Evolutionary conservation across 2,113 vertebrate species (phyloP).

Genomic region (Dryoscopus gambensis): DNA sequence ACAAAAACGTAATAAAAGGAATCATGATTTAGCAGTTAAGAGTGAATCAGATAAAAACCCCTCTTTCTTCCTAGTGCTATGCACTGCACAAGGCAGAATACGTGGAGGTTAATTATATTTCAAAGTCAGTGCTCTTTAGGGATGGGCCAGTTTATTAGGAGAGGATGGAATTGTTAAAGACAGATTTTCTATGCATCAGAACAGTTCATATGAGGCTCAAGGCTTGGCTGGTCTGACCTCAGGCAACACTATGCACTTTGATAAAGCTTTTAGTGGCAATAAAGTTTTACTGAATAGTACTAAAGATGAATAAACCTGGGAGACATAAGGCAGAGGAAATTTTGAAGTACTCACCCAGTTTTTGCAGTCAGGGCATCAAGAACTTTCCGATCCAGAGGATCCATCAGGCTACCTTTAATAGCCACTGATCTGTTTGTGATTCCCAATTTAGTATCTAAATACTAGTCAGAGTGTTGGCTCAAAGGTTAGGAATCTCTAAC

Average conservation of each 20-base stretch:
- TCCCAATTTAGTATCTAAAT: background rate
- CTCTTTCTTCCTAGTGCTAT: background rate
- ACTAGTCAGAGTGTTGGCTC: background rate
- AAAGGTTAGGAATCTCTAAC: background rate
- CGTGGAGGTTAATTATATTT: conserved; percentile 20
- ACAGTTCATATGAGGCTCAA: conserved; percentile 12
- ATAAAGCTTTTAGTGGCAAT: conserved; percentile 47
- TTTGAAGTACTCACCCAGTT: background rate
- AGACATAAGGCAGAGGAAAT: conserved; percentile 2
- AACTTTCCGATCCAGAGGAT: background rate
- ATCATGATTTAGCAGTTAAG: background rate
- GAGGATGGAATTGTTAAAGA: conserved; percentile 26
- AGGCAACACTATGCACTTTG: conserved; percentile 9
- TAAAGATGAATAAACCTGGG: conserved; percentile 32
- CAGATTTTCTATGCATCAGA: conserved; percentile 41
- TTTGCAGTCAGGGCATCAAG: background rate
- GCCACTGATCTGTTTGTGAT: background rate
- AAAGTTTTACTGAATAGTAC: conserved; percentile 44
- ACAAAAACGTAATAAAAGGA: background rate
- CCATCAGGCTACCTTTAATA: background rate
- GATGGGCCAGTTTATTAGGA: conserved; percentile 29
- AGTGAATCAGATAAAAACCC: background rate
- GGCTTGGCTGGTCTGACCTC: conserved; percentile 39
- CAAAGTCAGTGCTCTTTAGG: conserved; percentile 8
- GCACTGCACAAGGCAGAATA: background rate